Percentiles rank a stretch among this genome's conserved stretches.
phyloP scores from a whole-genome alignment of 2,797 vertebrate species.

The Thamnophis elegans region DNA sequence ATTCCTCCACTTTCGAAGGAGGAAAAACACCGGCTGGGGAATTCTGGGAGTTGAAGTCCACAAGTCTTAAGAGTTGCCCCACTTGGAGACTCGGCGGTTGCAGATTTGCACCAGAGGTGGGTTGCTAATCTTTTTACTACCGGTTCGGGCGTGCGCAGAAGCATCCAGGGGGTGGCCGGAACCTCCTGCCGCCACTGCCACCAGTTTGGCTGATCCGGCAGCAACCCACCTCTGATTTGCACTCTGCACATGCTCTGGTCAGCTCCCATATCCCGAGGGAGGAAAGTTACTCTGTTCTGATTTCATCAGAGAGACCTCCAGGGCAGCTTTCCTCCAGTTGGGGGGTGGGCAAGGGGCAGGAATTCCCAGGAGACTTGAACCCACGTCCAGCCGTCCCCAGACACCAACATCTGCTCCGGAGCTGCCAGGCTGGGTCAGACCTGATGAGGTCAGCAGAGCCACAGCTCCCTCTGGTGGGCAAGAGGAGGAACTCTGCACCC shows the following conservation, averaged over 20 bases:
- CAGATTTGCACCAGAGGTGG: too few relatives aligned
- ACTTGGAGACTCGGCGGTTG: background rate
- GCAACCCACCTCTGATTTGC: background rate
- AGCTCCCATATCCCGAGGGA: background rate
- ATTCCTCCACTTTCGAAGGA: background rate
- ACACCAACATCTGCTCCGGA: background rate
- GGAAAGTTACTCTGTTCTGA: background rate
- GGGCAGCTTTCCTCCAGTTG: background rate
- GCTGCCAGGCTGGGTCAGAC: background rate
- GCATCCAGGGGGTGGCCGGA: too few relatives aligned
- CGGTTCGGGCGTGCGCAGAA: too few relatives aligned
- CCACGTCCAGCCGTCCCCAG: background rate
- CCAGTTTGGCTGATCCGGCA: too few relatives aligned
- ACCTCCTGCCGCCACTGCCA: too few relatives aligned
- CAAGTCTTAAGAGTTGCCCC: background rate
- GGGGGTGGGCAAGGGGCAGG: background rate
- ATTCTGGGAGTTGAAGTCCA: background rate
- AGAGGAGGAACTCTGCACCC: background rate
- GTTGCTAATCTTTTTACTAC: too few relatives aligned
- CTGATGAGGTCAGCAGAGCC: background rate
- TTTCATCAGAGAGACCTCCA: background rate
- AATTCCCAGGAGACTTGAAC: background rate
- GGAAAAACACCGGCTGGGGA: background rate
- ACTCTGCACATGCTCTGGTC: background rate
- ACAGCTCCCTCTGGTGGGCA: background rate